Evolutionary conservation across 2,888 invertebrate species (phyloP).

Genomic region (Aphrophora alni): DNA sequence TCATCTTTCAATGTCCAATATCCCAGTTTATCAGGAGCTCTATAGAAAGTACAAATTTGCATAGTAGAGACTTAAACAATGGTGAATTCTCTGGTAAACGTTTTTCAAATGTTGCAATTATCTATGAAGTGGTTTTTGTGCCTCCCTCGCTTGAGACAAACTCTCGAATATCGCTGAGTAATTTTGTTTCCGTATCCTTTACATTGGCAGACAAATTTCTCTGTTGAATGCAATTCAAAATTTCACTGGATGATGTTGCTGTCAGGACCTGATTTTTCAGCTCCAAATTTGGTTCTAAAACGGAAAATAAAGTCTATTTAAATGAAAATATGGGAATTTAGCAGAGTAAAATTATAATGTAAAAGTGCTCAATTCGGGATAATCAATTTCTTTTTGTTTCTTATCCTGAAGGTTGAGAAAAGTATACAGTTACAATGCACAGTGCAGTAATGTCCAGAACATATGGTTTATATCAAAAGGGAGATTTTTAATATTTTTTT

Average conservation of each 20-base stretch:
- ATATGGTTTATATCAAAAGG: too few relatives aligned
- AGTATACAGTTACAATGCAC: too few relatives aligned
- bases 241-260: conserved; percentile 27
- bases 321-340: too few relatives aligned
- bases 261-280: too few relatives aligned
- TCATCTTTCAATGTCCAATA: conserved; percentile 58
- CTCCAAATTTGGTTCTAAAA: conserved; percentile 35
- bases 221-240: conserved; percentile 41
- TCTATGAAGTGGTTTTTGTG: conserved; percentile 47
- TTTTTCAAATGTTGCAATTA: conserved; percentile 55
- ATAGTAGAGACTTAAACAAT: conserved; percentile 62
- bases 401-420: too few relatives aligned
- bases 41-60: conserved; percentile 59
- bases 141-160: conserved; percentile 47
- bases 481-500: too few relatives aligned
- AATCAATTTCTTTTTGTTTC: too few relatives aligned
- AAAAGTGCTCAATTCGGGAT: too few relatives aligned
- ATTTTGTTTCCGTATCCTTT: conserved; percentile 40
- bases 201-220: conserved; percentile 39
- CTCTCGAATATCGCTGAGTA: conserved; percentile 44
- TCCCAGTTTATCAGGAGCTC: conserved; percentile 56
- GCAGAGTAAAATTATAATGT: too few relatives aligned
- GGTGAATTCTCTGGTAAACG: conserved; percentile 59
- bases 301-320: too few relatives aligned
- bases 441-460: too few relatives aligned